Evolutionary conservation across 2,113 vertebrate species (phyloP).

Genomic region (Halichoeres trimaculatus): DNA sequence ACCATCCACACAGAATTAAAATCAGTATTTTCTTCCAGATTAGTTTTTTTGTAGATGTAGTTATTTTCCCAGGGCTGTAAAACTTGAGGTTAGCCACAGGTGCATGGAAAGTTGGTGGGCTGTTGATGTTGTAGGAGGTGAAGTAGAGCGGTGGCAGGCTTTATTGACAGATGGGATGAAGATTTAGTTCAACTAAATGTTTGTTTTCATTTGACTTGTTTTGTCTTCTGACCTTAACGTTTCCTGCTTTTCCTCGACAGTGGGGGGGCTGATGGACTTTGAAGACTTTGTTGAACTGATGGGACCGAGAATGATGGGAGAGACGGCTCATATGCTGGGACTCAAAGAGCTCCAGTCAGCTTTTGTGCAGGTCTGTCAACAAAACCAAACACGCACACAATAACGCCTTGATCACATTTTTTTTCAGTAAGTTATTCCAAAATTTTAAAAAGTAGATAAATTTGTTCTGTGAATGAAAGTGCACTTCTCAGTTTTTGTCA

Average conservation of each 20-base stretch:
- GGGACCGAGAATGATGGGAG: constrained; percentile 84
- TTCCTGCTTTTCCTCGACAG: constrained; percentile 52
- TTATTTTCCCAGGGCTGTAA: too few relatives aligned
- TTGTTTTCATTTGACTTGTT: not conserved
- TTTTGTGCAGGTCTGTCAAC: constrained; percentile 88
- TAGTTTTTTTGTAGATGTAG: too few relatives aligned
- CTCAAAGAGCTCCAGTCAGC: constrained; percentile 91
- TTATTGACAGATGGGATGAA: too few relatives aligned
- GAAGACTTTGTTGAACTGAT: constrained; percentile 83
- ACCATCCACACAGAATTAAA: too few relatives aligned
- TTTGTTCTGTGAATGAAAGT: not conserved
- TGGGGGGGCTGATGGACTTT: constrained; percentile 84
- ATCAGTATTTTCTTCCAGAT: too few relatives aligned
- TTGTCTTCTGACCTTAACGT: not conserved
- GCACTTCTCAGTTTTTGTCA: not conserved
- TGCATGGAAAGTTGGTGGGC: too few relatives aligned
- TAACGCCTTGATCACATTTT: too few relatives aligned
- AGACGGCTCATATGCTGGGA: constrained; percentile 90
- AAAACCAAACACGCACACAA: not conserved
- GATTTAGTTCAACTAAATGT: too few relatives aligned
- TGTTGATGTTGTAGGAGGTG: too few relatives aligned
- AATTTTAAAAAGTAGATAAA: not conserved
- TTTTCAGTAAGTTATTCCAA: not conserved
- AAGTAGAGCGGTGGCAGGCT: too few relatives aligned
- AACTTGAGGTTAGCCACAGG: too few relatives aligned